Evolutionary conservation across 1,140 invertebrate species (phyloP), one percentile per base, ranked within the genome.

Genomic region (Coboldia fuscipes): DNA sequence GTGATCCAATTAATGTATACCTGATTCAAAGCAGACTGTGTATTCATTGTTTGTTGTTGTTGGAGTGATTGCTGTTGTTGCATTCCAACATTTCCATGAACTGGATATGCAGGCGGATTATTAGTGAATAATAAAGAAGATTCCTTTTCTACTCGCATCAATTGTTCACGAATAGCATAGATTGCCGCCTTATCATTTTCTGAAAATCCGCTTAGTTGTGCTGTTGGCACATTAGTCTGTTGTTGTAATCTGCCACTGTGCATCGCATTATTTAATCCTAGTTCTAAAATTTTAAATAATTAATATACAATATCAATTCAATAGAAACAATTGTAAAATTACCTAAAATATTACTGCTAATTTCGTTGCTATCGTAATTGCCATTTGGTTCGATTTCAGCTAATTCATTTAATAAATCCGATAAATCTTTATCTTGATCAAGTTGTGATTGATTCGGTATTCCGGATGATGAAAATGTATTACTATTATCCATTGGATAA

Each of bases 91-190:
- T 41, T 70, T 39, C 7, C 15, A 36, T 37, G 26, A 13, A 21
- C 62, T 9, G 70, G 65, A 51, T 75, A 76, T 33, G 67, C 67
- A 21, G 72, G 68, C 36, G 70, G 69, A 15, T 65, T 66, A 42
- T 63, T 65, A 22, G 66, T 64, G 43, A 69, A 72, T 43, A 72
- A 68, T 37, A 68, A 66, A 32, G 55, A 70, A 50, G n/a, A n/a
- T n/a, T n/a, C n/a, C n/a, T 58, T 58, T 46, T 71, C 77, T 43
- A 65, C 75, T 43, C 75, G 76, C 84, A 92, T 92, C 37, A 94
- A 60, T 46, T 80, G 81, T 51, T 83, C 75, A 45, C 86, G 80
- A 46, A 94, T 94, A 8, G 72, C 80, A 47, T 75, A 81, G 34
- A 93, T 92, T 13, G 80, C 85, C 56, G 77, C 70, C 49, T 74